These are phyloP conservation scores for Drosophila guanche DNA, from an alignment of 1,140 invertebrate genomes.

Conservation along the genomic window DNA sequence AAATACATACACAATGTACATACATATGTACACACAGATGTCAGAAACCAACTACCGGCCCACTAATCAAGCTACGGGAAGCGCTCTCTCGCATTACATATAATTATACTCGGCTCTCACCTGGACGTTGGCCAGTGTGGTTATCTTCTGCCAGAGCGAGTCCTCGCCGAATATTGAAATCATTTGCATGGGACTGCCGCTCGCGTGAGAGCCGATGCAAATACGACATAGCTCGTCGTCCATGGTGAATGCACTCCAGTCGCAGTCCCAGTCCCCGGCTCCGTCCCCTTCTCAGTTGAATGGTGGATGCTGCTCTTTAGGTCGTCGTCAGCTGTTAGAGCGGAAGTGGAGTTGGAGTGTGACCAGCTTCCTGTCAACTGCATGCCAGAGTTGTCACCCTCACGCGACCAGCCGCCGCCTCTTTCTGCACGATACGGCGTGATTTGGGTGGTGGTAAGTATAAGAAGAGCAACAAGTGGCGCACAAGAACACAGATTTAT, in stretches of 20 bases:
- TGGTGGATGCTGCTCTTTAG: constrained; percentile 1
- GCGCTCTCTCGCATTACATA: not conserved
- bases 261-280: constrained; percentile 13
- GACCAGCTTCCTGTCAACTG: not conserved
- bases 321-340: constrained; percentile 6
- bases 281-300: constrained; percentile 29
- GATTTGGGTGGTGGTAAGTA: not conserved
- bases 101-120: constrained; percentile 39
- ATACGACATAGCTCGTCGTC: constrained; percentile 74
- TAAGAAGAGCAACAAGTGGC: constrained; percentile 18
- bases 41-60: too few species aligned
- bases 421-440: too few species aligned
- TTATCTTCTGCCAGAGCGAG: constrained; percentile 80
- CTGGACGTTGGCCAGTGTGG: constrained; percentile 79
- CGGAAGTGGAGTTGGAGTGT: constrained; percentile 2
- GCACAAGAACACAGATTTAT: constrained; percentile 28
- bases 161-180: constrained; percentile 83
- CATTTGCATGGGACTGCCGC: constrained; percentile 62
- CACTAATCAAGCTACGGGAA: too few species aligned
- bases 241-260: constrained; percentile 39
- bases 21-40: too few species aligned
- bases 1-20: too few species aligned
- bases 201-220: constrained; percentile 74
- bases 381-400: constrained; percentile 1
- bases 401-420: too few species aligned